Conservation (phyloP, 2,888 invertebrate species). For the Germaria angustata region DNA sequence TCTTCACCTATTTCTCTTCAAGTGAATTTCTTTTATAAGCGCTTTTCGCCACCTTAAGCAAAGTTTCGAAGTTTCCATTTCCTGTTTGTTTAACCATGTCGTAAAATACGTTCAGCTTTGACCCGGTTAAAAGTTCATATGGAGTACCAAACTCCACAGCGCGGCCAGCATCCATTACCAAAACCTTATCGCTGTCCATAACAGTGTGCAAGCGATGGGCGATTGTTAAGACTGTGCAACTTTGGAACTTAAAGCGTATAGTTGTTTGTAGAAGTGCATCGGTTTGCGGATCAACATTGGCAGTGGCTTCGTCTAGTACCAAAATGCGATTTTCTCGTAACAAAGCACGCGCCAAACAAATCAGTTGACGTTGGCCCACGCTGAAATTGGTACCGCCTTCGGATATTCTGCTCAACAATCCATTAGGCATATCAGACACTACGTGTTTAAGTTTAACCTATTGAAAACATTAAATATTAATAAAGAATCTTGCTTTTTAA, state of each 20-base stretch:
- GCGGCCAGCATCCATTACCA: slow-evolving; percentile 86
- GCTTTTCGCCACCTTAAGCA: slow-evolving; percentile 84
- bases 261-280: slow-evolving; percentile 91
- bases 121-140: slow-evolving; percentile 81
- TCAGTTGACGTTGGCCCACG: slow-evolving; percentile 93
- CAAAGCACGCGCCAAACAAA: slow-evolving; percentile 94
- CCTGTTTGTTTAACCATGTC: slow-evolving; percentile 84
- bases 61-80: slow-evolving; percentile 83
- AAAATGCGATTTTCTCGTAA: slow-evolving; percentile 90
- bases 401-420: slow-evolving; percentile 86
- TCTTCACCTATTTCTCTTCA: slow-evolving; percentile 22
- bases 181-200: slow-evolving; percentile 82
- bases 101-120: slow-evolving; percentile 81
- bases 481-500: background rate
- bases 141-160: slow-evolving; percentile 87
- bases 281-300: slow-evolving; percentile 94
- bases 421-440: slow-evolving; percentile 84
- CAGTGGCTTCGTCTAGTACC: slow-evolving; percentile 96
- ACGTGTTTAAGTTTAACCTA: slow-evolving; percentile 84
- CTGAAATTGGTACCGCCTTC: slow-evolving; percentile 92
- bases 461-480: background rate
- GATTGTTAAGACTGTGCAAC: slow-evolving; percentile 92
- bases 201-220: slow-evolving; percentile 94
- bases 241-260: slow-evolving; percentile 87
- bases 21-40: slow-evolving; percentile 58